Evolutionary conservation across 2,797 vertebrate genomes (phyloP).

Genomic region (Brotula barbata): DNA sequence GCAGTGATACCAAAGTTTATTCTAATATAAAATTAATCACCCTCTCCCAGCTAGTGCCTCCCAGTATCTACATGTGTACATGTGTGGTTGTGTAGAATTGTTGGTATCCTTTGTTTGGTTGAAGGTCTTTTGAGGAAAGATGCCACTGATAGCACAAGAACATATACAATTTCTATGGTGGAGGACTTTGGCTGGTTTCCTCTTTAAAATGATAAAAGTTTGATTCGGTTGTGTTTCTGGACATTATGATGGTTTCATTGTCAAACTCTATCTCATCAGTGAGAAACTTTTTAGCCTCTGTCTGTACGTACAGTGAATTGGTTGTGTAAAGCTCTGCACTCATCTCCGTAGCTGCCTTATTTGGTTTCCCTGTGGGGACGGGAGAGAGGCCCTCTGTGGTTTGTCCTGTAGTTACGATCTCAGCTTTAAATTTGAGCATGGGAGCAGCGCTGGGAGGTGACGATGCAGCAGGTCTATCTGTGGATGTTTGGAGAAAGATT

Average conservation of each 20-base stretch:
- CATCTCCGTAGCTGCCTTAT: not conserved
- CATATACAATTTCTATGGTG: not conserved
- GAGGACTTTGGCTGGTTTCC: not conserved
- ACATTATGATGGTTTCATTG: not conserved
- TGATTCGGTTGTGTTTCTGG: constrained; percentile 8
- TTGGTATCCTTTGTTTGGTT: not conserved
- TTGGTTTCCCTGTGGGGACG: not conserved
- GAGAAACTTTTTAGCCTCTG: not conserved
- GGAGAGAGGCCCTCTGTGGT: not conserved
- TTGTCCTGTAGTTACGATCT: constrained; percentile 14
- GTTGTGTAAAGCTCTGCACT: constrained; percentile 4
- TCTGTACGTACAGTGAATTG: constrained; percentile 10
- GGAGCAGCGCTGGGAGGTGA: not conserved
- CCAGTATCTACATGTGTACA: too few species aligned
- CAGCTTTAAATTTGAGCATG: not conserved
- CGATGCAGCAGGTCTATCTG: constrained; percentile 10
- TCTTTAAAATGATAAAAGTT: constrained; percentile 7
- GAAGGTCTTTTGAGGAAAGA: not conserved
- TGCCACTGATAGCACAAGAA: not conserved
- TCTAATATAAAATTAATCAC: too few species aligned
- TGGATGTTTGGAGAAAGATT: constrained; percentile 1
- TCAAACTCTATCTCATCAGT: not conserved
- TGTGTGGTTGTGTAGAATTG: constrained; percentile 17
- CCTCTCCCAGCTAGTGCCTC: too few species aligned
- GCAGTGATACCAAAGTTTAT: too few species aligned